phyloP scores from a whole-genome alignment of 1,140 invertebrate genomes.

The Elysia chlorotica region DNA sequence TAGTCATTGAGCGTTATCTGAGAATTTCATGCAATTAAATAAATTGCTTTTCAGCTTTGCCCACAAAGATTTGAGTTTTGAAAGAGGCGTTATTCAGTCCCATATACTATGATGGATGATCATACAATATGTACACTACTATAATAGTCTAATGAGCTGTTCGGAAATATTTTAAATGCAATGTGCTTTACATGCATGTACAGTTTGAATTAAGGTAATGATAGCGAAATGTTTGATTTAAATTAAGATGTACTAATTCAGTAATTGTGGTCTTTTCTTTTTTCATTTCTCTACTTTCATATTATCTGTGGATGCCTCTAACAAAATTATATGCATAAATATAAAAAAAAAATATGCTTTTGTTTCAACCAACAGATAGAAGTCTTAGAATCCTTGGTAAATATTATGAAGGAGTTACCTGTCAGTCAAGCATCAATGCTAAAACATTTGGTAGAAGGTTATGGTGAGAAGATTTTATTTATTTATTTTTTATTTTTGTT shows the following conservation, averaged over 20 bases:
- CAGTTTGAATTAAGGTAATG: too few species aligned
- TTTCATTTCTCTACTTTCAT: neutral
- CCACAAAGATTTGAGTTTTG: too few species aligned
- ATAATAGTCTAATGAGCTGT: too few species aligned
- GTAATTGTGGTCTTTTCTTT: neutral
- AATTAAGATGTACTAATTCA: neutral
- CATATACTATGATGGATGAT: too few species aligned
- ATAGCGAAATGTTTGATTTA: neutral
- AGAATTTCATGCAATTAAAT: too few species aligned
- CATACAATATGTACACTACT: too few species aligned
- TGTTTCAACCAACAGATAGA: neutral
- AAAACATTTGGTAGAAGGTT: constrained; percentile 1
- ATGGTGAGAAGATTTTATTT: constrained; percentile 7
- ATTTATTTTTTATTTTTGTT: neutral
- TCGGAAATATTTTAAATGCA: too few species aligned
- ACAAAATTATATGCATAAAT: neutral
- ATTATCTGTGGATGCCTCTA: neutral
- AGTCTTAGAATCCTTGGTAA: neutral
- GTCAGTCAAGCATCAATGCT: neutral
- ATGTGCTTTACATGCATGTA: too few species aligned
- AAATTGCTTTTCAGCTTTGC: too few species aligned
- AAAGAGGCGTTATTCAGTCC: too few species aligned
- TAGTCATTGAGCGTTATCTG: too few species aligned
- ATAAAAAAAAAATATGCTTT: neutral
- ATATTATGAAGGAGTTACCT: neutral